These are phyloP conservation scores for Myathropa florea DNA, from an alignment of 2,888 invertebrate genomes.

Conservation along the genomic window DNA sequence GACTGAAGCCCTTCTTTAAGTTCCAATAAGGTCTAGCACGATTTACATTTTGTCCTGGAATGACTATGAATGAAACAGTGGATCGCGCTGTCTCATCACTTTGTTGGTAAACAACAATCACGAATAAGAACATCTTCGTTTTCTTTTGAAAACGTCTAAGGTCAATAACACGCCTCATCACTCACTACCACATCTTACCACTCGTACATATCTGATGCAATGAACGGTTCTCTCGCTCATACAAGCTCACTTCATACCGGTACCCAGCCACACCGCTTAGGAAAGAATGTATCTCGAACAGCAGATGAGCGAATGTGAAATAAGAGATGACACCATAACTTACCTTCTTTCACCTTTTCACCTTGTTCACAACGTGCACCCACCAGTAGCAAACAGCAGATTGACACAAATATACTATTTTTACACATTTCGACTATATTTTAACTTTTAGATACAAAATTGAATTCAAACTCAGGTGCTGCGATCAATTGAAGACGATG, in stretches of 20 bases:
- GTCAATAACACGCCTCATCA: constrained; percentile 14
- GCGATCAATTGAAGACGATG: constrained; percentile 40
- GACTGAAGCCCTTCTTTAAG: neutral
- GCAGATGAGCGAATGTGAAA: neutral
- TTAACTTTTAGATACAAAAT: neutral
- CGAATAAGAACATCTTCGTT: neutral
- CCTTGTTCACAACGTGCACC: constrained; percentile 17
- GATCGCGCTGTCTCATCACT: neutral
- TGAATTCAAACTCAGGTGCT: constrained; percentile 30
- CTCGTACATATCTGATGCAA: neutral
- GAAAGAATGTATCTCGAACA: neutral
- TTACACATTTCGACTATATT: constrained; percentile 38
- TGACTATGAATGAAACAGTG: neutral
- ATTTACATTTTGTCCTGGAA: neutral
- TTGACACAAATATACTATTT: constrained; percentile 25
- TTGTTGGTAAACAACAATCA: constrained; percentile 30
- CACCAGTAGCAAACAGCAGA: constrained; percentile 33
- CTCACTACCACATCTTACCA: neutral
- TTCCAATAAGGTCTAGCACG: neutral
- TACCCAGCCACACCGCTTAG: neutral
- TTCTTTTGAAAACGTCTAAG: neutral
- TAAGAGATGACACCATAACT: constrained; percentile 4
- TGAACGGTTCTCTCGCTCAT: neutral
- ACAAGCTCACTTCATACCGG: neutral
- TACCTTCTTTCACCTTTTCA: constrained; percentile 61